phyloP scores from a whole-genome alignment of 2,797 vertebrate species.

The Manis crassicaudata region DNA sequence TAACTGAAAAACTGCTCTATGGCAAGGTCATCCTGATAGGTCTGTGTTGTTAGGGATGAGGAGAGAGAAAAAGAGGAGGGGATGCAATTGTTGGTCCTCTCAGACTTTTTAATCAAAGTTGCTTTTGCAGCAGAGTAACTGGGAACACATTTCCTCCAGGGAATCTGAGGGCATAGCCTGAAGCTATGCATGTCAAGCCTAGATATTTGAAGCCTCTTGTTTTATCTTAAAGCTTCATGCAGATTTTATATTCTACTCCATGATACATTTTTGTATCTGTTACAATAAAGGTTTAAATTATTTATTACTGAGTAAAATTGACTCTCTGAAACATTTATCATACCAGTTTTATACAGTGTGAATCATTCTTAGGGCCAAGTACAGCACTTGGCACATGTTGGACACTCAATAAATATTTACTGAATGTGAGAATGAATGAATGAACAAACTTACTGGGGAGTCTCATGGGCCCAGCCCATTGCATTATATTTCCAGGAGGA shows the following conservation, averaged over 20 bases:
- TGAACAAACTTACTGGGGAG: background rate
- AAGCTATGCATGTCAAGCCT: background rate
- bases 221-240: conserved; percentile 31
- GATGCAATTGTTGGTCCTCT: background rate
- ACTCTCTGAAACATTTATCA: background rate
- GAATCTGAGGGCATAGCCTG: background rate
- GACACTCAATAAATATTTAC: background rate
- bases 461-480: background rate
- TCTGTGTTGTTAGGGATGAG: background rate
- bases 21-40: background rate
- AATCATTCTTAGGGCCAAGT: background rate
- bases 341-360: background rate
- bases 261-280: background rate
- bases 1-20: background rate
- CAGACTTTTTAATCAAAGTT: background rate
- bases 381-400: background rate
- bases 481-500: background rate
- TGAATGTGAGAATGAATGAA: background rate
- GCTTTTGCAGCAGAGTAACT: background rate
- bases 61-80: background rate
- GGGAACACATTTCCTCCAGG: background rate
- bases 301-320: background rate
- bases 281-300: conserved; percentile 52
- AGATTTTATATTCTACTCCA: conserved; percentile 42
- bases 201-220: conserved; percentile 40